A percentile compares a stretch with the other conserved stretches of the same genome.
phyloP scores from a whole-genome alignment of 1,140 invertebrate genomes.

The Delia radicum region DNA sequence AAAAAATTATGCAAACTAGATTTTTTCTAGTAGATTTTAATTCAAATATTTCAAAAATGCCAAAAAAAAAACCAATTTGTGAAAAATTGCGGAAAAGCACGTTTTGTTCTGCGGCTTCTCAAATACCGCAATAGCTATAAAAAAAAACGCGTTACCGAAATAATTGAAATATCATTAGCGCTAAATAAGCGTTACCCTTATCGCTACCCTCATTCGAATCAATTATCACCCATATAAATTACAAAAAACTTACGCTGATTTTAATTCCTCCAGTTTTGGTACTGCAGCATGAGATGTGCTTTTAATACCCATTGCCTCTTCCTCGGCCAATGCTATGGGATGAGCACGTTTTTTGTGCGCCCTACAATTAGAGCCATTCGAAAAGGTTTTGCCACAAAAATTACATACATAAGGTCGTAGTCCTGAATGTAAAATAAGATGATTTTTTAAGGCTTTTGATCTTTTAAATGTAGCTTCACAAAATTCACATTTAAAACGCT shows the following conservation, averaged over 20 bases:
- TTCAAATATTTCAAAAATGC: no score
- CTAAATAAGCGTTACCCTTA: no score
- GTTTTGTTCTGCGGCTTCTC: no score
- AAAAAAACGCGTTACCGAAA: no score
- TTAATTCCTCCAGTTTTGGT: conserved; percentile 48
- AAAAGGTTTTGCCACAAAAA: conserved; percentile 58
- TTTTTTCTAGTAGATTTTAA: no score
- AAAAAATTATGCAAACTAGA: no score
- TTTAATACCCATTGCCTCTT: conserved; percentile 43
- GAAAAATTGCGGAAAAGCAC: no score
- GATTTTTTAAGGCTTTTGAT: conserved; percentile 54
- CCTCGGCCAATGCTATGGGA: conserved; percentile 55
- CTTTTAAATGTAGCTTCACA: conserved; percentile 52
- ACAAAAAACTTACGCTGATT: conserved; percentile 37
- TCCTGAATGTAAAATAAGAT: conserved; percentile 57
- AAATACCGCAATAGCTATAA: no score
- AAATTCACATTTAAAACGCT: conserved; percentile 55
- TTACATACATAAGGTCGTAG: conserved; percentile 57
- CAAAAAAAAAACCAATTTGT: no score
- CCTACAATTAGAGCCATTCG: conserved; percentile 59
- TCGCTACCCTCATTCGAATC: no score
- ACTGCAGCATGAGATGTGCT: conserved; percentile 34
- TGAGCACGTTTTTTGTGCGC: conserved; percentile 58
- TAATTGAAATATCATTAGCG: no score
- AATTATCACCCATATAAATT: no score